These are phyloP conservation scores for Actinernus sp. DNA, from an alignment of 92 coral and sea anemone genomes.

Conservation along the genomic window DNA sequence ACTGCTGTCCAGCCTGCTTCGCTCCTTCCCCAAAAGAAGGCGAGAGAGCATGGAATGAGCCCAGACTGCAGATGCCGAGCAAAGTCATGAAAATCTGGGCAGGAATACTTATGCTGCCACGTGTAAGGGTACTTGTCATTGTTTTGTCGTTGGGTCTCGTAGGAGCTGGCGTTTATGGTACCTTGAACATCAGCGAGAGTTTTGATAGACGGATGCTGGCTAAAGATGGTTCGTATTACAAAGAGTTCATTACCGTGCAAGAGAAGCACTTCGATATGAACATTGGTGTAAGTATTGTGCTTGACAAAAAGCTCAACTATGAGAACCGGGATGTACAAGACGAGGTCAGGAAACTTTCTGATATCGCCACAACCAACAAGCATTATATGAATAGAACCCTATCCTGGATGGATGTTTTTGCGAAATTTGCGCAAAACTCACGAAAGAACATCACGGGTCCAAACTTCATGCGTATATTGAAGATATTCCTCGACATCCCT, in stretches of 20 bases:
- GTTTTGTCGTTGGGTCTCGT: constrained; percentile 56
- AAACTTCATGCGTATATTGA: constrained; percentile 37
- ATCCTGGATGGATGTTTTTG: constrained; percentile 67
- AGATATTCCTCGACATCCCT: constrained; percentile 17
- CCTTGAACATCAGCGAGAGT: constrained; percentile 60
- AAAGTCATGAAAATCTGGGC: constrained; percentile 57
- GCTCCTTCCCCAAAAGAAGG: constrained; percentile 51
- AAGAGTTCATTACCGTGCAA: constrained; percentile 43
- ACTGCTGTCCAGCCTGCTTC: constrained; percentile 67
- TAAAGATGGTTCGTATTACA: constrained; percentile 57
- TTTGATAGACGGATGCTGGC: constrained; percentile 73
- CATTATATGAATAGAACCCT: constrained; percentile 41
- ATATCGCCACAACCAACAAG: constrained; percentile 46
- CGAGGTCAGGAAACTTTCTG: constrained; percentile 41
- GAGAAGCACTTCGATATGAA: constrained; percentile 47
- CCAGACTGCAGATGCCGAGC: constrained; percentile 44
- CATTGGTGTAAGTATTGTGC: constrained; percentile 64
- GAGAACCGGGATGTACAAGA: constrained; percentile 39
- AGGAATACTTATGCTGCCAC: constrained; percentile 40
- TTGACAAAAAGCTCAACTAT: constrained; percentile 40
- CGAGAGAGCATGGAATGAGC: constrained; percentile 60
- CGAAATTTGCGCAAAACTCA: constrained; percentile 9
- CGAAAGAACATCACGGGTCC: neutral
- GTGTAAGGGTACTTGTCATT: constrained; percentile 36
- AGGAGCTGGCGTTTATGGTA: constrained; percentile 78